Conservation (phyloP, 2,113 vertebrate species). For the Pterocles gutturalis region DNA sequence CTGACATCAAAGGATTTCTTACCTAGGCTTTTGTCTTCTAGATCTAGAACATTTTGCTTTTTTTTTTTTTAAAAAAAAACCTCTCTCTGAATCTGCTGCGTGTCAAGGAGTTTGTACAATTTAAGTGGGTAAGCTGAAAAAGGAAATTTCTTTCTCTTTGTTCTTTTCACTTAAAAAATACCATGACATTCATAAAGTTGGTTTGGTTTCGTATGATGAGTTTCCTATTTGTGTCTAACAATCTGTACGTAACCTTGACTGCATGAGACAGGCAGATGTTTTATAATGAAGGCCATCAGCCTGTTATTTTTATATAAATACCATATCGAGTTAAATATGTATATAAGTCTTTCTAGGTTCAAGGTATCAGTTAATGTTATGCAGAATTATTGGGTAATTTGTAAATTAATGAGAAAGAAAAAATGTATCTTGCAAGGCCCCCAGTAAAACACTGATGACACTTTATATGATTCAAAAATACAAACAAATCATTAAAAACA, state of each 20-base stretch:
- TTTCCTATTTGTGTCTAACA: neutral
- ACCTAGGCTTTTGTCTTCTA: neutral
- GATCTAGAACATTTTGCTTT: neutral
- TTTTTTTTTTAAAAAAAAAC: neutral
- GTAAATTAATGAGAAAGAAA: neutral
- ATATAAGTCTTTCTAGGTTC: neutral
- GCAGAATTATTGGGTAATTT: neutral
- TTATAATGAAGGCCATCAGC: constrained; percentile 11
- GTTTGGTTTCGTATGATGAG: neutral
- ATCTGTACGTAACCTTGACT: neutral
- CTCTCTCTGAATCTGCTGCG: neutral
- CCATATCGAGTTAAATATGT: neutral
- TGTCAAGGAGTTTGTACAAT: neutral
- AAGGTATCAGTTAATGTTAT: neutral
- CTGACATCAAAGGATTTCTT: constrained; percentile 20
- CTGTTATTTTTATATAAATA: constrained; percentile 6
- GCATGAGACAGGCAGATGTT: constrained; percentile 25
- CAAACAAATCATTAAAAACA: neutral
- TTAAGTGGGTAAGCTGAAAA: neutral
- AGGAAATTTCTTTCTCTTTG: neutral
- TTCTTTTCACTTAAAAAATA: constrained; percentile 20
- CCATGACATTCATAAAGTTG: neutral
- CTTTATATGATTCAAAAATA: neutral
- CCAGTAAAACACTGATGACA: neutral
- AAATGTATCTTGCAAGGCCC: neutral